A percentile compares a stretch with the other conserved stretches of the same genome.
phyloP scores from a whole-genome alignment of 2,888 invertebrate genomes.

The Alentia gelatinosa region DNA sequence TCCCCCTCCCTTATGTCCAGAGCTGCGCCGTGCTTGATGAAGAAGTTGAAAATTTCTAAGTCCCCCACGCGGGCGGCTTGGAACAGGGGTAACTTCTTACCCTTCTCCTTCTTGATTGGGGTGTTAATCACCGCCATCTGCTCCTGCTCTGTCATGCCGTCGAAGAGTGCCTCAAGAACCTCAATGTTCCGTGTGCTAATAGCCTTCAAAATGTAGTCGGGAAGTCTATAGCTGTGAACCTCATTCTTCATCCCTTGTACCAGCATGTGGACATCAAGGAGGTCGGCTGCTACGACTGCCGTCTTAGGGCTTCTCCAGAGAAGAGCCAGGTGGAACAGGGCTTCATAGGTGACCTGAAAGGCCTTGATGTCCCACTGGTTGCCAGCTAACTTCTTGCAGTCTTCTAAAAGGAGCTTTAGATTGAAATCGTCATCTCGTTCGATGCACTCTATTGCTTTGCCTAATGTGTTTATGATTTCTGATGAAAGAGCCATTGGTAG shows the following conservation, averaged over 20 bases:
- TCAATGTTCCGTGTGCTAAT: background rate
- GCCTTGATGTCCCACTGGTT: background rate
- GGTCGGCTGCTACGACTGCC: background rate
- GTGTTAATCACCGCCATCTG: slow-evolving; percentile 32
- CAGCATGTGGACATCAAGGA: slow-evolving; percentile 11
- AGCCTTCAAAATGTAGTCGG: slow-evolving; percentile 31
- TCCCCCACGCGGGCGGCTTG: slow-evolving; percentile 45
- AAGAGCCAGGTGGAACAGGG: slow-evolving; percentile 46
- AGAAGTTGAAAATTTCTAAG: background rate
- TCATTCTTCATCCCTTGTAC: background rate
- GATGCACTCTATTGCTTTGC: slow-evolving; percentile 17
- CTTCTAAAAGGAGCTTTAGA: background rate
- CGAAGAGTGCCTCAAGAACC: background rate
- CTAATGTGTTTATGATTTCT: slow-evolving; percentile 18
- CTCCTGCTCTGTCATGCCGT: background rate
- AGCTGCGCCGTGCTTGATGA: background rate
- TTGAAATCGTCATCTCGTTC: slow-evolving; percentile 20
- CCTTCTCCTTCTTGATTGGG: background rate
- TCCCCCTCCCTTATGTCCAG: slow-evolving; percentile 37
- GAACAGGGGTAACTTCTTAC: background rate
- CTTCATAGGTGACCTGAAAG: slow-evolving; percentile 30
- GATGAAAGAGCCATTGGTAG: slow-evolving; percentile 22
- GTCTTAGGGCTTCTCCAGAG: slow-evolving; percentile 36
- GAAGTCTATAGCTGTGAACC: background rate
- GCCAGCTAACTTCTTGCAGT: background rate